Base-by-base conservation (phyloP, 2,797 vertebrate genomes). In the Enteromius trimaculatus region DNA sequence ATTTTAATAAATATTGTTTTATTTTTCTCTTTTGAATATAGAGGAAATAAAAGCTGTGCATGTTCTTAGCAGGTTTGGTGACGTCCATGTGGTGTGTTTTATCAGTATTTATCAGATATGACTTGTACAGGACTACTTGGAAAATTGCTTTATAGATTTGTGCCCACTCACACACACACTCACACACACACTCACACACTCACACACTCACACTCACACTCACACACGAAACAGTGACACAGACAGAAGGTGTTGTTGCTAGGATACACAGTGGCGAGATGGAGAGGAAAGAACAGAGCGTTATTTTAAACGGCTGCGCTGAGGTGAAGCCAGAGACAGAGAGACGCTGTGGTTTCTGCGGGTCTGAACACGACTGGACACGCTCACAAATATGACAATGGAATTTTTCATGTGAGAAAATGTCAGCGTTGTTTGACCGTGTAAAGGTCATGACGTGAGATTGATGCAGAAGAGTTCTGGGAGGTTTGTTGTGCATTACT, bases 171-270 rank as follows among this genome's bases (percentile, higher is more conserved):
- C 34, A 34, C 42, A 11, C 51, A 49, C 62, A 19, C 60, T 51
- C 72, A 47, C 60, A 64, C 39, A 23, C 80, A 75, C 69, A 49
- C 26, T 6, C 14, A 4, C 70, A 47, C n/a, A n/a, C n/a, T n/a
- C 75, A 49, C 74, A 51, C 76, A 81, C 68, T 79, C 44, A 51
- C 65, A 34, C 72, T 91, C 93, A 91, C 93, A 92, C 93, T 93
- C 93, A 92, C 89, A 89, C 93, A 94, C 94, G 92, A 91, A 92
- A 92, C 90, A 91, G 92, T 92, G 92, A 93, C 90, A 92, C 89
- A 8, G 34, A 90, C 92, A 91, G 92, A 91, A 92, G 93, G 93
- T 89, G 90, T 90, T 94, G 95, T 95, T 95, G 95, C 95, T 95
- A 95, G 94, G 94, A 95, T 93, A 95, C 94, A 90, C 90, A 74